Evolutionary conservation across 2,113 vertebrate genomes (phyloP).

Genomic region (Trematomus loennbergii): DNA sequence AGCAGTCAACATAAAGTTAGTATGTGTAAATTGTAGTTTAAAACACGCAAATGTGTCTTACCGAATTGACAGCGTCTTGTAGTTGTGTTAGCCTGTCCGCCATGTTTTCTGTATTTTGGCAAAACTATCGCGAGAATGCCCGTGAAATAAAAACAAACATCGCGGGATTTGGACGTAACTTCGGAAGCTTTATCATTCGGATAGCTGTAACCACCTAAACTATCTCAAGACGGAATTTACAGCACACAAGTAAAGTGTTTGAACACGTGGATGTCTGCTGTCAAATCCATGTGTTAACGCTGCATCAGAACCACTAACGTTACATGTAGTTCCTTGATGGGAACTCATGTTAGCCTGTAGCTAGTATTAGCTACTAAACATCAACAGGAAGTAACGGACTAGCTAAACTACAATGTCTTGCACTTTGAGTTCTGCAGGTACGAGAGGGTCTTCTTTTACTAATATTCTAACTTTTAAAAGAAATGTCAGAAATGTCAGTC

Average conservation of each 20-base stretch:
- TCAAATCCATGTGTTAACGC: neutral
- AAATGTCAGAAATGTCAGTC: neutral
- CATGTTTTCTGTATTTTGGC: constrained; percentile 78
- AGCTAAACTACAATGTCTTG: constrained; percentile 59
- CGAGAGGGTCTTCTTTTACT: neutral
- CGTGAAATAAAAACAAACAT: neutral
- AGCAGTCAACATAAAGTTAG: neutral
- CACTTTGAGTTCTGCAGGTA: constrained; percentile 75
- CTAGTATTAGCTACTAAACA: constrained; percentile 65
- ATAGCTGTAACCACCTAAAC: neutral
- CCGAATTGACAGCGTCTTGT: constrained; percentile 96
- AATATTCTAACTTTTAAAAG: neutral
- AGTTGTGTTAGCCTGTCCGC: constrained; percentile 94
- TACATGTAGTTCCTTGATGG: constrained; percentile 17
- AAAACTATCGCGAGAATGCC: constrained; percentile 50
- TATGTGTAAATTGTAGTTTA: accelerated
- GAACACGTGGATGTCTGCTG: neutral
- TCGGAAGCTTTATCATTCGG: neutral
- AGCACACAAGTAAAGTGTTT: neutral
- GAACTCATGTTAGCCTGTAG: constrained; percentile 47
- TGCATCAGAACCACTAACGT: neutral
- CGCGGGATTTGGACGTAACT: constrained; percentile 16
- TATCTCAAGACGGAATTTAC: neutral
- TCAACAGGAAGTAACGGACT: constrained; percentile 75
- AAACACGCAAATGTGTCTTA: constrained; percentile 66